Evolutionary conservation across 2,113 vertebrate genomes (phyloP).

Genomic region (Triplophysa rosa): DNA sequence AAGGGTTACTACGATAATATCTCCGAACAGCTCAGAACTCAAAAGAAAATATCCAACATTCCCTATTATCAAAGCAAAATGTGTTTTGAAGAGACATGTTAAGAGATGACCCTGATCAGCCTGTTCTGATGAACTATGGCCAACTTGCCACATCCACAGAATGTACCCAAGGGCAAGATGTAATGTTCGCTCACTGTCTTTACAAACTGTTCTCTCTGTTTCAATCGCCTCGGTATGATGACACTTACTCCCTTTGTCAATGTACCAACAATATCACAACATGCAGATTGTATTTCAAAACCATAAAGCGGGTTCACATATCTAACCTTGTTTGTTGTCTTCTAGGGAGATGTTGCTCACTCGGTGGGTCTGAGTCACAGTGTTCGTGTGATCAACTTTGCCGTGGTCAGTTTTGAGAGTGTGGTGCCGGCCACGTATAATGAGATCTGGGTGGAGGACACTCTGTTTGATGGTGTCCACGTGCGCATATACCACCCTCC

Average conservation of each 20-base stretch:
- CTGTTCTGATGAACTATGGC: slow-evolving; percentile 33
- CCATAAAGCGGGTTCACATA: background rate
- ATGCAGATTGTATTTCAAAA: slow-evolving; percentile 32
- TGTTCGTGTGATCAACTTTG: slow-evolving; percentile 69
- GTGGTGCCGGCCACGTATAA: slow-evolving; percentile 62
- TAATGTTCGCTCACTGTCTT: slow-evolving; percentile 13
- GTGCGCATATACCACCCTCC: slow-evolving; percentile 88
- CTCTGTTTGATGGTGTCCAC: slow-evolving; percentile 81
- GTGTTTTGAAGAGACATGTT: background rate
- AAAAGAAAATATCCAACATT: background rate
- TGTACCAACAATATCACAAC: background rate
- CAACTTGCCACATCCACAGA: slow-evolving; percentile 19
- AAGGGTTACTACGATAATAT: background rate
- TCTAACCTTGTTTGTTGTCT: slow-evolving; percentile 19
- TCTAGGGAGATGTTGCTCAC: slow-evolving; percentile 78
- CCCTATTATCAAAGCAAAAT: background rate
- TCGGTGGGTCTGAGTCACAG: slow-evolving; percentile 79
- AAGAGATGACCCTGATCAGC: slow-evolving; percentile 1
- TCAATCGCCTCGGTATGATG: background rate
- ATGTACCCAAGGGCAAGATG: slow-evolving; percentile 7
- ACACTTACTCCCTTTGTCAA: slow-evolving; percentile 30
- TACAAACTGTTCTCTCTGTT: slow-evolving; percentile 13
- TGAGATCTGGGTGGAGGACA: slow-evolving; percentile 79
- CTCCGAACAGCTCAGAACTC: background rate
- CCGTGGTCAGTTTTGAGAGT: slow-evolving; percentile 67